Evolutionary conservation across 2,797 vertebrate genomes (phyloP).

Genomic region (Holocentrus rufus): DNA sequence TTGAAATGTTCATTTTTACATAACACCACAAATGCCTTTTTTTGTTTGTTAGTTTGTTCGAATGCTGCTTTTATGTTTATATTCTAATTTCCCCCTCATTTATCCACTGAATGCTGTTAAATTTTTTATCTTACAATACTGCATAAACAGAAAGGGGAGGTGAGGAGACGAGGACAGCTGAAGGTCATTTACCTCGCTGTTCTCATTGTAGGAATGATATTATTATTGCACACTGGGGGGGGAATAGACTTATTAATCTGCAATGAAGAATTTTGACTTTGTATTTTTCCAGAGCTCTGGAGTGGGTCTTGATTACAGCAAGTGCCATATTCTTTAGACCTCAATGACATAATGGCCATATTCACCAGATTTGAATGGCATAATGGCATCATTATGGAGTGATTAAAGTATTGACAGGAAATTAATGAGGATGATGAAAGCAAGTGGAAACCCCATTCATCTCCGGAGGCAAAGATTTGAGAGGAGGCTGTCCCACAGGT

Average conservation of each 20-base stretch:
- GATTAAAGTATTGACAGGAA: conserved; percentile 76
- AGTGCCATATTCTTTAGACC: conserved; percentile 14
- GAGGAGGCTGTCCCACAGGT: conserved; percentile 68
- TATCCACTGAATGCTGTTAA: neutral
- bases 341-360: conserved; percentile 16
- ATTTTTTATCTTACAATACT: neutral
- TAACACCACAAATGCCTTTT: too few relatives aligned
- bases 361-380: conserved; percentile 40
- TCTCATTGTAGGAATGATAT: neutral
- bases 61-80: too few relatives aligned
- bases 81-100: too few relatives aligned
- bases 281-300: conserved; percentile 11
- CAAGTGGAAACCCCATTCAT: conserved; percentile 69
- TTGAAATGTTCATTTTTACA: too few relatives aligned
- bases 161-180: neutral
- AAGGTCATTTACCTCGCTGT: neutral
- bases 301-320: conserved; percentile 36
- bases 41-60: too few relatives aligned
- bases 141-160: neutral
- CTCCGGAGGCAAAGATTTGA: conserved; percentile 59
- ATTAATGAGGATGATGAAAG: conserved; percentile 76
- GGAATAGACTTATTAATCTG: neutral
- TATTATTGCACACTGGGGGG: neutral
- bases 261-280: neutral
- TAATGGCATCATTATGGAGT: conserved; percentile 64